These are phyloP conservation scores for Leptopilina myrica DNA, from an alignment of 2,888 invertebrate genomes.

Conservation along the genomic window DNA sequence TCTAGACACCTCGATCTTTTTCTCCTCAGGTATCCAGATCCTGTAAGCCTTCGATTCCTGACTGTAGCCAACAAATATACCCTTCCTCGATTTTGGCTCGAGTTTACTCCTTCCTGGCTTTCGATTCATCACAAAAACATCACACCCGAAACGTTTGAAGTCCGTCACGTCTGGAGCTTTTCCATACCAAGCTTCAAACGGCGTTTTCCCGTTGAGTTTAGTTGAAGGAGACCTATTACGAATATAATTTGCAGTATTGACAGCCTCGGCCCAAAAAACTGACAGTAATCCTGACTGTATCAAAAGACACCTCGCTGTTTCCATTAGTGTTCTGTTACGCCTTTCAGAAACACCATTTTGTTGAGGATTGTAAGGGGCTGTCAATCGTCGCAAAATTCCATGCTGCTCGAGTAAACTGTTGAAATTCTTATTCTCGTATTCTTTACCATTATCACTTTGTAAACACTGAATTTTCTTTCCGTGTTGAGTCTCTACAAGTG, in stretches of 20 bases:
- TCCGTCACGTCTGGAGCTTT: neutral
- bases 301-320: conserved; percentile 41
- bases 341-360: conserved; percentile 41
- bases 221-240: neutral
- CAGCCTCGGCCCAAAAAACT: conserved; percentile 35
- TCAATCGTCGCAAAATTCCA: conserved; percentile 24
- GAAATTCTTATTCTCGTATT: conserved; percentile 31
- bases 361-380: conserved; percentile 42
- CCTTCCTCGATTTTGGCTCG: too few species aligned
- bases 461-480: conserved; percentile 32
- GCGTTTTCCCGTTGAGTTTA: neutral
- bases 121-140: too few species aligned
- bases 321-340: conserved; percentile 38
- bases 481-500: conserved; percentile 51
- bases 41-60: too few species aligned
- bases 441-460: conserved; percentile 31
- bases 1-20: too few species aligned
- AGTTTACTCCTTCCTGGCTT: too few species aligned
- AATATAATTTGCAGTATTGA: neutral
- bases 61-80: too few species aligned
- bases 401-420: conserved; percentile 10
- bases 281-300: conserved; percentile 41
- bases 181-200: neutral
- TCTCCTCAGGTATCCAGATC: too few species aligned
- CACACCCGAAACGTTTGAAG: conserved; percentile 18